phyloP scores from a whole-genome alignment of 37 sponge, comb jelly and placozoan genomes.

The Mnemiopsis leidyi region DNA sequence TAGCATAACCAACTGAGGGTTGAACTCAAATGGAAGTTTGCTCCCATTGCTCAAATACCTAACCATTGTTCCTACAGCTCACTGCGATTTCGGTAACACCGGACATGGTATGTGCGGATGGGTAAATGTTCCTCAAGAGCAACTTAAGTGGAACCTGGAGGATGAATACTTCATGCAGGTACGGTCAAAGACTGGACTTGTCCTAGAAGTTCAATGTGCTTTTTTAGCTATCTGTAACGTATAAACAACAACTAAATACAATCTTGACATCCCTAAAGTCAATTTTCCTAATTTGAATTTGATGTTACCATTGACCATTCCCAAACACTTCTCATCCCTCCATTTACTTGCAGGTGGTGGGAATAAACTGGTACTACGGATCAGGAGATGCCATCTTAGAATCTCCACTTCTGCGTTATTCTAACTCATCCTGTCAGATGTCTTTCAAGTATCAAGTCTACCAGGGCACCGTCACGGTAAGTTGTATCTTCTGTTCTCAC shows the following conservation, averaged over 20 bases:
- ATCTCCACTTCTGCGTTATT: slow-evolving; percentile 32
- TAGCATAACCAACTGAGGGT: no score
- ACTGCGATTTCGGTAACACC: slow-evolving; percentile 41
- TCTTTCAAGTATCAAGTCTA: slow-evolving; percentile 44
- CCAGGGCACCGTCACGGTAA: not conserved
- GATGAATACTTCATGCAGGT: slow-evolving; percentile 52
- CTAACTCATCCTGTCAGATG: slow-evolving; percentile 36
- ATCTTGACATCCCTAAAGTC: no score
- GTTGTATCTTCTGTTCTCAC: no score
- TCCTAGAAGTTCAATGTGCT: no score
- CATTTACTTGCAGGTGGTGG: not conserved
- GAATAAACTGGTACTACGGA: not conserved
- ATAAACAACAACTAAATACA: no score
- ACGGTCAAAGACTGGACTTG: no score
- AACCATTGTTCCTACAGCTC: slow-evolving; percentile 10
- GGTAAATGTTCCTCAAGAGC: not conserved
- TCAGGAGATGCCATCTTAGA: not conserved
- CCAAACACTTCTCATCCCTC: not conserved
- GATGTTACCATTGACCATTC: not conserved
- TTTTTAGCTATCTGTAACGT: no score
- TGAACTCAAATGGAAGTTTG: no score
- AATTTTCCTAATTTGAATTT: no score
- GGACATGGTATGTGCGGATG: slow-evolving; percentile 52
- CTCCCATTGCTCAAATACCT: no score
- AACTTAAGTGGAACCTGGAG: slow-evolving; percentile 25